These are phyloP conservation scores for Amiota communis DNA, from an alignment of 2,888 invertebrate genomes.

Conservation along the genomic window DNA sequence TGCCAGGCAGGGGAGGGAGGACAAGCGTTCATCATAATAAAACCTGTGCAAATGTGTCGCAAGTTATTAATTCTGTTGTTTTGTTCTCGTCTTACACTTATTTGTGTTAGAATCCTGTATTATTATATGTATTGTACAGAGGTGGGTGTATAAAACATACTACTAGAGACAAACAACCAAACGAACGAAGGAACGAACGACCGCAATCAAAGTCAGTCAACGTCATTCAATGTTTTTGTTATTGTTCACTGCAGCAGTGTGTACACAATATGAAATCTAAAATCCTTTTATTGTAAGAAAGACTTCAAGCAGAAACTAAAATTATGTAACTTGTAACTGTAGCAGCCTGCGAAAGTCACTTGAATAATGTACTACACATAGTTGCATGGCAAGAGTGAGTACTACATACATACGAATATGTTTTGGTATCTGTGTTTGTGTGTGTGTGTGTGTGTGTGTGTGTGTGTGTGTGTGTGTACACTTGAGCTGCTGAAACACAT, in stretches of 20 bases:
- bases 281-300: background rate
- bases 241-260: background rate
- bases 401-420: background rate
- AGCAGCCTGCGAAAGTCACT: slow-evolving; percentile 59
- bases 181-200: background rate
- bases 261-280: background rate
- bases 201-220: slow-evolving; percentile 12
- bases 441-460: slow-evolving; percentile 36
- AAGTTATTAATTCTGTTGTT: too few relatives aligned
- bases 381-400: too few relatives aligned
- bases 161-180: background rate
- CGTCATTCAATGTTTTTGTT: background rate
- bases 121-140: background rate
- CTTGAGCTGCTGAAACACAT: slow-evolving; percentile 33
- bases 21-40: too few relatives aligned
- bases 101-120: background rate
- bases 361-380: slow-evolving; percentile 34
- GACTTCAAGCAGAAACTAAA: slow-evolving; percentile 10
- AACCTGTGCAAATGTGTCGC: too few relatives aligned
- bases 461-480: slow-evolving; percentile 42
- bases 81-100: background rate
- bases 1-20: too few relatives aligned
- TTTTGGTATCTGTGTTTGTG: slow-evolving; percentile 34
- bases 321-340: slow-evolving; percentile 58
- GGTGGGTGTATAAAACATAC: background rate